Evolutionary conservation across 2,113 vertebrate genomes (phyloP).

Genomic region (Atrichornis clamosus): DNA sequence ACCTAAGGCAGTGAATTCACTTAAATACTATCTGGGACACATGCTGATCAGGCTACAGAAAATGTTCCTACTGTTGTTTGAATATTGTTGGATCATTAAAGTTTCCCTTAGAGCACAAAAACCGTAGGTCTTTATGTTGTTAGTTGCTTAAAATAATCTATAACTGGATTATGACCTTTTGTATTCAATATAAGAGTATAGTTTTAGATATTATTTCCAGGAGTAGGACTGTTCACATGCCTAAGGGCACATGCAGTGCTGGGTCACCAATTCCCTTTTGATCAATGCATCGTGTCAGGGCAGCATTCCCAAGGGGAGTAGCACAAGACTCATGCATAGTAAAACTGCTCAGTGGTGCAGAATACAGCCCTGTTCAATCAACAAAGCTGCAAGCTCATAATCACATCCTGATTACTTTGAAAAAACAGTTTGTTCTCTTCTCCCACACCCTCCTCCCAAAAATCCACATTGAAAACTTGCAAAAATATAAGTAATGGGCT

Average conservation of each 20-base stretch:
- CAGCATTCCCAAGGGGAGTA: background rate
- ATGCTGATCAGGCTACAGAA: background rate
- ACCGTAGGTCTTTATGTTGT: background rate
- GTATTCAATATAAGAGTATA: background rate
- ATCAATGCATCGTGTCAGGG: background rate
- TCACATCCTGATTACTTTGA: background rate
- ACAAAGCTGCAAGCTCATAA: background rate
- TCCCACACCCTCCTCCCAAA: background rate
- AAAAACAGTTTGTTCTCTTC: background rate
- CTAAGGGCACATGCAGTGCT: background rate
- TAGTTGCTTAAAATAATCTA: background rate
- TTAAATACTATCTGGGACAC: background rate
- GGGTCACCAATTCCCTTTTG: background rate
- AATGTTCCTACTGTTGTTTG: background rate
- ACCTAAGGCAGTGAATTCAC: background rate
- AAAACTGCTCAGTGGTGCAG: background rate
- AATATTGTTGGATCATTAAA: background rate
- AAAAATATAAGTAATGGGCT: background rate
- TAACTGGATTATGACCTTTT: background rate
- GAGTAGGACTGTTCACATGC: background rate
- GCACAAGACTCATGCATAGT: background rate
- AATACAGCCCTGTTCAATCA: background rate
- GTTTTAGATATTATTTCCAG: background rate
- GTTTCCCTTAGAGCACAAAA: background rate
- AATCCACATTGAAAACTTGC: background rate